Base-by-base conservation (phyloP, 2,797 vertebrate species). In the Semotilus atromaculatus region DNA sequence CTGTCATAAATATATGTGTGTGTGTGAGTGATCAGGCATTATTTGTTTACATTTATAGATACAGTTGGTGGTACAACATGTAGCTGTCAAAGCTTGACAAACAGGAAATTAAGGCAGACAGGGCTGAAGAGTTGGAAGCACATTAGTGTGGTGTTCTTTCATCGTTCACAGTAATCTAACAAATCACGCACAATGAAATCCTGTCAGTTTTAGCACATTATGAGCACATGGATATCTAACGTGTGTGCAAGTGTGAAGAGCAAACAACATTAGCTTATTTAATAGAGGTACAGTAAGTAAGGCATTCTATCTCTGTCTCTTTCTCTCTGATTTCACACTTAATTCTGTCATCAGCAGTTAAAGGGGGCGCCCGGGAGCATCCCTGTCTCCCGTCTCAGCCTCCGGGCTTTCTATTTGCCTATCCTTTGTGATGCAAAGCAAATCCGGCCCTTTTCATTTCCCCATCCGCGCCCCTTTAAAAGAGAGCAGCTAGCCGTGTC, bases 21-120 rank as follows among this genome's bases (percentile, higher is more conserved):
- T 78, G 67, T 55, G 6, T 66, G 62, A 66, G 26, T 82, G 29
- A 51, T 60, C 60, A 71, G 18, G 21, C 80, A 53, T 88, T 77
- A 66, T 81, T 86, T 82, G 86, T 86, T 86, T 84, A 64, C 72
- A 78, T 81, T 68, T 82, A 62, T 40, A 14, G 55, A 45, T 78
- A 87, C 82, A 89, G 58, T 87, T 74, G 76, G 85, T 86, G 85
- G 91, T 90, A 91, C 92, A 92, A 51, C 89, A 90, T 89, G 88
- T 88, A 90, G 88, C 64, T 86, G 88, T 82, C 88, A 84, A 74
- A 89, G 89, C 88, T 89, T 92, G 91, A 92, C 89, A 94, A 94
- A 95, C 94, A 95, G 94, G 95, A 95, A 95, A 95, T 95, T 90
- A 93, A 89, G 88, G 92, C 86, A 89, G 90, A 38, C 91, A 88